Base-by-base conservation (phyloP, 2,888 invertebrate genomes). In the Pollenia griseotomentosa region DNA sequence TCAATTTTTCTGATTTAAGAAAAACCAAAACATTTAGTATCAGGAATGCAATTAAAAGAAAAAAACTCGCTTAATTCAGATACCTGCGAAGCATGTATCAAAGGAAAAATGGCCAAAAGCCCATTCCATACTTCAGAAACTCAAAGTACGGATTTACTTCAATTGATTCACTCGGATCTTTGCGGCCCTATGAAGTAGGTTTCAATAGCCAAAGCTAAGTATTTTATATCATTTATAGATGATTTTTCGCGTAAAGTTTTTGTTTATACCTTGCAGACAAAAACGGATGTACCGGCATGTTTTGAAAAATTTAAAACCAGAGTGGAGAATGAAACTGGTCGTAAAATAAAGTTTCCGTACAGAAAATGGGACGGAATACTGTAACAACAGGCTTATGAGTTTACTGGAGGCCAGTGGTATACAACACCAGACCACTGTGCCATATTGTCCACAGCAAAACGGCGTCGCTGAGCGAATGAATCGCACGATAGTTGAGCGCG, bases 381-480 rank as follows among this genome's bases (percentile, higher is more conserved):
- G 57, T 91, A 92, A 19, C 91, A 79, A 88, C 81, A 42, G 88
- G 79, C 53, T 90, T 23, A 23, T 23, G 2, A 23, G 23, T 23
- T 23, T 23, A 23, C 2, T 23, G 23, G 23, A 23, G 23, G 23
- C 23, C 23, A 23, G 23, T 66, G 91, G 91, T 10, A 92, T 92
- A 48, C 74, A 66, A n/a, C 91, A 92, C 83, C 89, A 92, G 79
- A 84, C 81, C 8, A 90, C 92, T 1, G 88, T 89, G 4, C 88
- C 91, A 0, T 90, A 93, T 59, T 91, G 88, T 2, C 92, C 91
- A 0, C 88, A 92, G 68, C 90, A 92, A 66, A 92, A 93, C 87
- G 92, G 91, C 0, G 85, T 89, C 9, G 90, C 91, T 7, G 74
- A 84, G 40, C 61, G 83, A 0, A 71, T 71, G 71, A 87, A 83